Evolutionary conservation across 2,888 invertebrate genomes (phyloP).

Genomic region (Aspidiotus destructor): DNA sequence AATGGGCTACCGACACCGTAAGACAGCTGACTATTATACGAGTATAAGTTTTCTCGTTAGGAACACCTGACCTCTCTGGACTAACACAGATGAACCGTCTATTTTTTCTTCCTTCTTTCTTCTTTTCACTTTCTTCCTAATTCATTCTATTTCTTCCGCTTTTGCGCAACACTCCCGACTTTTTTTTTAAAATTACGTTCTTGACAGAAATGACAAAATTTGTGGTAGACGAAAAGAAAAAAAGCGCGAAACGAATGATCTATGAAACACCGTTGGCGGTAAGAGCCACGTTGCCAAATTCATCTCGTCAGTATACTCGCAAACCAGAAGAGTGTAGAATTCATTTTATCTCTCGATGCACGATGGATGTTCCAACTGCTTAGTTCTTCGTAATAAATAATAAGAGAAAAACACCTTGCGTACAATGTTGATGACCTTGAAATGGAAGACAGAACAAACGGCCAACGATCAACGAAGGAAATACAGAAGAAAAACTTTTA

Average conservation of each 20-base stretch:
- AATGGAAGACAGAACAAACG: conserved; percentile 11
- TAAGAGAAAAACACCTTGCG: conserved; percentile 17
- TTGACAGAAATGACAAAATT: too few species aligned
- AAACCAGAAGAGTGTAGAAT: neutral
- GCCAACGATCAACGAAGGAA: neutral
- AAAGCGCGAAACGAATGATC: conserved; percentile 5
- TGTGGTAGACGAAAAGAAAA: neutral
- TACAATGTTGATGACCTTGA: conserved; percentile 28
- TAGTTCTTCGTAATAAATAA: conserved; percentile 1
- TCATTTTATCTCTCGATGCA: conserved; percentile 14
- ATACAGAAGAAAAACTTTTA: neutral
- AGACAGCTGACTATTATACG: too few species aligned
- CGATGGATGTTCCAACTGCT: conserved; percentile 12
- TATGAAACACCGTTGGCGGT: conserved; percentile 1
- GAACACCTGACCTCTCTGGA: too few species aligned
- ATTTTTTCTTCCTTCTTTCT: too few species aligned
- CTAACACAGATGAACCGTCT: too few species aligned
- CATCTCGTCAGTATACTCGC: neutral
- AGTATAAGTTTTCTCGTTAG: too few species aligned
- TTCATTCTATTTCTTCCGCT: too few species aligned
- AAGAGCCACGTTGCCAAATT: conserved; percentile 21
- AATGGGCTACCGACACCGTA: too few species aligned
- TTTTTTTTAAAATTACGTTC: too few species aligned
- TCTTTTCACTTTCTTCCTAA: too few species aligned
- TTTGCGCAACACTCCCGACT: too few species aligned